Evolutionary conservation across 1,140 invertebrate genomes (phyloP), one percentile per base, ranked within the genome.

Genomic region (Aphaenogaster ashmeadi): DNA sequence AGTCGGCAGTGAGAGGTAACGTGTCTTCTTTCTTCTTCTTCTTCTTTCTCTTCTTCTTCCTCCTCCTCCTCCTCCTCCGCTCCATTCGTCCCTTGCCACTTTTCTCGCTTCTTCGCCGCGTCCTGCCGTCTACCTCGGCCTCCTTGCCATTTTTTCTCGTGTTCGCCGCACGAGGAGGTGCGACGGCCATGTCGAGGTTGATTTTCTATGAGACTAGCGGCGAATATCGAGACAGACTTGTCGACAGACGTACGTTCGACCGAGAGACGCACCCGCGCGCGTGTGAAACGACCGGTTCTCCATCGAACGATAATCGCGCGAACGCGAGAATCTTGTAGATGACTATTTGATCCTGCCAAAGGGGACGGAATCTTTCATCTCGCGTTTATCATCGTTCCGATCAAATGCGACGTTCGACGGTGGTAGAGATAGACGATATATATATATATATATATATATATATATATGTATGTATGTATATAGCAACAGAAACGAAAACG

Each of bases 1-100:
- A 87, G 85, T 88, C 89, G 74, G 77, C 86, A 84, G 86, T 81
- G 90, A 91, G 91, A 93, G 89, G 91, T 88, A 74, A 87, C 69
- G 62, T 62, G 79, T 87, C 85, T 90, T 72, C n/a, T 38, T 79
- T 74, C 89, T 77, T 85, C 87, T 85, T 86, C 83, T 80, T 71
- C 71, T 81, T 74, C 78, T 87, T 87, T 85, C 58, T 80, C 66
- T 72, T 64, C 56, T 50, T 67, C 33, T 74, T 87, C 87, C 79
- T 71, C 90, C 79, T 88, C 88, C 86, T 86, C 50, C n/a, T 64
- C 80, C 62, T 80, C 71, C 54, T 64, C 56, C 21, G n/a, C 67
- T 21, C 50, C 27, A 13, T 27, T 47, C 50, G 36, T 33, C 36
- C 7, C 66, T 64, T 58, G 11, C 18, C 41, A 67, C 75, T 74